Conservation (phyloP, 2,888 invertebrate species). For the Cataglyphis rosenhaueri region DNA sequence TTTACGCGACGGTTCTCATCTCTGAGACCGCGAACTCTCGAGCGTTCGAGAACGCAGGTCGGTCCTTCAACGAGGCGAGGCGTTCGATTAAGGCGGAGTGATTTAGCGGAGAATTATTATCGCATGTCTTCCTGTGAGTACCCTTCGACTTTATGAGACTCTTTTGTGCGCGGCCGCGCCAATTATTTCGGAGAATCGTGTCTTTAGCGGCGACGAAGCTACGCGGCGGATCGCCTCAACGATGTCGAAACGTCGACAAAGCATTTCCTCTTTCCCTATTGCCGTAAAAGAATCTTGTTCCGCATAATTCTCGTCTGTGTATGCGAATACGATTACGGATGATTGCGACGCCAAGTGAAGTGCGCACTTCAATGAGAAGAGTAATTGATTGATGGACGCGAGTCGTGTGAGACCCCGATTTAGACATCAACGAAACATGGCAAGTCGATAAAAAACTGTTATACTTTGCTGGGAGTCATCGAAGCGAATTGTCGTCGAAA, state of each 20-base stretch:
- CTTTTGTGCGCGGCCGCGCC: slow-evolving; percentile 65
- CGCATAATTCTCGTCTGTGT: slow-evolving; percentile 16
- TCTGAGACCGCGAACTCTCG: slow-evolving; percentile 32
- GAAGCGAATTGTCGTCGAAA: background rate
- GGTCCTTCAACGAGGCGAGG: slow-evolving; percentile 47
- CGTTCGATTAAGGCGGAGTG: slow-evolving; percentile 53
- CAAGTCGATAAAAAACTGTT: background rate
- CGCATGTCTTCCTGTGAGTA: slow-evolving; percentile 80
- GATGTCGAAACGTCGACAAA: slow-evolving; percentile 20
- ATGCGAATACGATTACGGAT: background rate
- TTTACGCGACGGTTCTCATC: background rate
- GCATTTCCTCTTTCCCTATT: slow-evolving; percentile 3
- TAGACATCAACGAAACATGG: slow-evolving; percentile 14
- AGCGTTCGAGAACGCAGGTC: slow-evolving; percentile 22
- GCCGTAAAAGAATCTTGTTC: slow-evolving; percentile 7
- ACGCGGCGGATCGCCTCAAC: background rate
- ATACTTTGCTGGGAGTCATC: slow-evolving; percentile 6
- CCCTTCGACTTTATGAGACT: slow-evolving; percentile 71
- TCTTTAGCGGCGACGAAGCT: slow-evolving; percentile 29
- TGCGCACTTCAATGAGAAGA: background rate
- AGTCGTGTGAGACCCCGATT: background rate
- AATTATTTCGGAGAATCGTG: slow-evolving; percentile 51
- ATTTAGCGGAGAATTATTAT: slow-evolving; percentile 75
- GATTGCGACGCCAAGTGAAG: slow-evolving; percentile 13
- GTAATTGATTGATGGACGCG: slow-evolving; percentile 6